Conservation (phyloP, 2,888 invertebrate species). For the Invenusta paracnida region DNA sequence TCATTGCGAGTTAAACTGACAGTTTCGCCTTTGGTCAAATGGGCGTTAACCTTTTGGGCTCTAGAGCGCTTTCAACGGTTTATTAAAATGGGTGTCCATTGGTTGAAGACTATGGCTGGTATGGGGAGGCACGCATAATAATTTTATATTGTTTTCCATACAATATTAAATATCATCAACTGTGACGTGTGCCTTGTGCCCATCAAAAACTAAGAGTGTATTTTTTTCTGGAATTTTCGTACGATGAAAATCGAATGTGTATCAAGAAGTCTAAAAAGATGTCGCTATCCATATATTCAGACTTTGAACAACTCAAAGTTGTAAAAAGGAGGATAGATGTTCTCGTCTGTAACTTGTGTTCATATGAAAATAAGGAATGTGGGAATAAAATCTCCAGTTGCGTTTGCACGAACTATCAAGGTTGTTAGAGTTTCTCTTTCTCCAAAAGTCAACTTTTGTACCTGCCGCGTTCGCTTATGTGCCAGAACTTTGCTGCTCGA, state of each 20-base stretch:
- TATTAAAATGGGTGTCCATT: constrained; percentile 13
- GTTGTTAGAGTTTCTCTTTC: constrained; percentile 20
- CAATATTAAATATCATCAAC: not conserved
- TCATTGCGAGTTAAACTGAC: not conserved
- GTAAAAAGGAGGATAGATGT: not conserved
- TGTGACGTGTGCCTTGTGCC: constrained; percentile 28
- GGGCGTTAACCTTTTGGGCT: not conserved
- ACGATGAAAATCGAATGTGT: constrained; percentile 13
- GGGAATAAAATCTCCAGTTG: constrained; percentile 24
- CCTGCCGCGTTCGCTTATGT: constrained; percentile 1
- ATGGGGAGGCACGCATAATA: constrained; percentile 16
- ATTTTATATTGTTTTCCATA: constrained; percentile 27
- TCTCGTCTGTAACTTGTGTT: not conserved
- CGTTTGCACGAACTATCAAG: not conserved
- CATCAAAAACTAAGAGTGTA: not conserved
- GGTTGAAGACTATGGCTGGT: constrained; percentile 18
- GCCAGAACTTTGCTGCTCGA: not conserved
- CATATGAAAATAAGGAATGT: constrained; percentile 6
- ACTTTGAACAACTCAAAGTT: not conserved
- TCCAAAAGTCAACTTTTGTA: constrained; percentile 23
- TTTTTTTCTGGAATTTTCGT: constrained; percentile 17
- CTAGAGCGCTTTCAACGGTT: not conserved
- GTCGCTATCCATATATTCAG: constrained; percentile 13
- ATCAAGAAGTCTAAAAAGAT: constrained; percentile 10
- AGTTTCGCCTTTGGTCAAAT: not conserved